A percentile compares a stretch with the other conserved stretches of the same genome.
These are phyloP conservation scores for Murina feae DNA, from an alignment of 2,113 vertebrate genomes.

Conservation along the genomic window DNA sequence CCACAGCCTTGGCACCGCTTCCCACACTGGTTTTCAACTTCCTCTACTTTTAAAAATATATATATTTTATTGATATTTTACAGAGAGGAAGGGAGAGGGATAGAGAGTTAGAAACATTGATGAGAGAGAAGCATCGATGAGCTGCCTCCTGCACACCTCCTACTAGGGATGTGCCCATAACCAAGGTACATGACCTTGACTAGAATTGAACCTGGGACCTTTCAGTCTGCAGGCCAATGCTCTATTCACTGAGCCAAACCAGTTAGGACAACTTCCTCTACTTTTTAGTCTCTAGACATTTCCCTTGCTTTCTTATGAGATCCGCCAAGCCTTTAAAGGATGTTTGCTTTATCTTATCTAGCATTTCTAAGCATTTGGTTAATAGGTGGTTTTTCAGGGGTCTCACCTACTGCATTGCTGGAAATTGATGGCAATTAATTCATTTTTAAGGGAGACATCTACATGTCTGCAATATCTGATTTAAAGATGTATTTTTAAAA, in stretches of 20 bases:
- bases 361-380: neutral
- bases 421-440: neutral
- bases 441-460: neutral
- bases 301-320: neutral
- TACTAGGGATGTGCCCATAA: no score
- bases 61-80: no score
- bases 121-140: no score
- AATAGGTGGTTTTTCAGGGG: neutral
- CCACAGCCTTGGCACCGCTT: neutral
- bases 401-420: neutral
- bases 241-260: no score
- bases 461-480: neutral
- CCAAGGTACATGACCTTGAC: no score
- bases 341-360: neutral
- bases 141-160: no score
- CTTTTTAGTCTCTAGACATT: neutral
- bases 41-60: neutral
- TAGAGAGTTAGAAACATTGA: no score
- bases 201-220: no score
- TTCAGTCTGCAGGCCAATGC: no score
- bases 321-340: neutral
- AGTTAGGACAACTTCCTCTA: neutral
- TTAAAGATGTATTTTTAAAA: neutral
- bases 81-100: no score
- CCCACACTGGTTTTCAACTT: neutral